These are phyloP conservation scores for Bubo blakistoni DNA, from an alignment of 2,113 vertebrate species.

Conservation along the genomic window DNA sequence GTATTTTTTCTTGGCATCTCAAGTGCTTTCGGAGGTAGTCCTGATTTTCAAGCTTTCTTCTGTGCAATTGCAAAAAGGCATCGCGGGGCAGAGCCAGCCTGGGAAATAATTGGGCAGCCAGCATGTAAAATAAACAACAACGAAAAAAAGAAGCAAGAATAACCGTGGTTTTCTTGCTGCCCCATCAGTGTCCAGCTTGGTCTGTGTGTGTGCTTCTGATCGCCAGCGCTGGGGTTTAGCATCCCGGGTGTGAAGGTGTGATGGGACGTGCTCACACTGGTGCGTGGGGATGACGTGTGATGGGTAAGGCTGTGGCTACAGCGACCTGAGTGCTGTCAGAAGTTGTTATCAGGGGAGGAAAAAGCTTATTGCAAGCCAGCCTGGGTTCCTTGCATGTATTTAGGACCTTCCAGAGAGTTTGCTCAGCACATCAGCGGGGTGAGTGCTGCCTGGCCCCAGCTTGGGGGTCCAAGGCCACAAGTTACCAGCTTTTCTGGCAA, in stretches of 20 bases:
- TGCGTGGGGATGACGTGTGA: fast-evolving
- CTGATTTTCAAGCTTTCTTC: neutral
- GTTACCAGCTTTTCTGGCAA: neutral
- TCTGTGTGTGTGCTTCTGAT: fast-evolving
- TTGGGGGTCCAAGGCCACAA: fast-evolving
- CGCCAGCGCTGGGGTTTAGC: fast-evolving
- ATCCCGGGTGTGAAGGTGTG: neutral
- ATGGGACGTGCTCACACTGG: fast-evolving
- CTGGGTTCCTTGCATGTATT: fast-evolving
- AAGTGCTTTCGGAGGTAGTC: neutral
- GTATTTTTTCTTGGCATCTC: neutral
- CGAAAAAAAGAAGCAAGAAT: neutral
- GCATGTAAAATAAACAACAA: neutral
- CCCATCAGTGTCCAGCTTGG: fast-evolving
- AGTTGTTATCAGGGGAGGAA: fast-evolving
- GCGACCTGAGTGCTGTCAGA: neutral
- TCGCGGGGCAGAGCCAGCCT: neutral
- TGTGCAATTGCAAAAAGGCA: neutral
- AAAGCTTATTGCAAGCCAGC: too few relatives aligned
- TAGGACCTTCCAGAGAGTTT: neutral
- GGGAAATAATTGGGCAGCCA: neutral
- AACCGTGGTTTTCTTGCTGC: neutral
- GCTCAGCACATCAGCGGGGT: neutral
- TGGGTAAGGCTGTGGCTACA: neutral
- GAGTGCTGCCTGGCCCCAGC: neutral